A percentile compares a stretch with the other conserved stretches of the same genome.
Evolutionary conservation across 2,888 invertebrate genomes (phyloP).

Genomic region (Liopterus haemorrhoidalis): DNA sequence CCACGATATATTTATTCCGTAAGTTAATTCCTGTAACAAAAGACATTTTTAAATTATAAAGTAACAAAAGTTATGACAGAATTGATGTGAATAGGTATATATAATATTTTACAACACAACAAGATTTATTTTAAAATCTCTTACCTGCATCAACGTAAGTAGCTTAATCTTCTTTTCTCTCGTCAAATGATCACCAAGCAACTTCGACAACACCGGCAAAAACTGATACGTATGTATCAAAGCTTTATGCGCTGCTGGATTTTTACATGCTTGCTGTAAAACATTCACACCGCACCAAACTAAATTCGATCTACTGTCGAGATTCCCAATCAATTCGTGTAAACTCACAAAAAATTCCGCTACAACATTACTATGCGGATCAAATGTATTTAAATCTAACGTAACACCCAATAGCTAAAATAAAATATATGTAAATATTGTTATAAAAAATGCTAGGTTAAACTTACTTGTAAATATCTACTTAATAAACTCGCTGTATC

Average conservation of each 20-base stretch:
- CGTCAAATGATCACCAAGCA: conserved; percentile 56
- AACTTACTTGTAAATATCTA: conserved; percentile 44
- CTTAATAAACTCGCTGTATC: conserved; percentile 50
- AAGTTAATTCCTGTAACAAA: conserved; percentile 61
- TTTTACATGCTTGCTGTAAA: conserved; percentile 56
- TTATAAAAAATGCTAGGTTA: not conserved
- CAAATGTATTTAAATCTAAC: conserved; percentile 60
- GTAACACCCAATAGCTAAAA: conserved; percentile 59
- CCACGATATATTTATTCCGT: conserved; percentile 73
- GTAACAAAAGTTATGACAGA: not conserved
- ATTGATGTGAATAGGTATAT: not conserved
- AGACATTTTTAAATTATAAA: not conserved
- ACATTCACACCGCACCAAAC: conserved; percentile 63
- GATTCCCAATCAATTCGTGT: conserved; percentile 57
- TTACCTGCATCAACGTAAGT: conserved; percentile 59
- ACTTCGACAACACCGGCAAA: conserved; percentile 57
- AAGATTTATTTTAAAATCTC: not conserved
- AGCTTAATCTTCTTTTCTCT: conserved; percentile 59
- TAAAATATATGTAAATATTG: conserved; percentile 5
- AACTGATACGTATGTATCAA: conserved; percentile 67
- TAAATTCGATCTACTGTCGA: conserved; percentile 53
- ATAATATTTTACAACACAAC: not conserved
- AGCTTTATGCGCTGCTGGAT: conserved; percentile 56
- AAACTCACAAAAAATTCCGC: conserved; percentile 63
- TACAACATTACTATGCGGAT: conserved; percentile 58